Conservation (phyloP, 53 echinoderm and acorn worm species). For the Henricia sp. region DNA sequence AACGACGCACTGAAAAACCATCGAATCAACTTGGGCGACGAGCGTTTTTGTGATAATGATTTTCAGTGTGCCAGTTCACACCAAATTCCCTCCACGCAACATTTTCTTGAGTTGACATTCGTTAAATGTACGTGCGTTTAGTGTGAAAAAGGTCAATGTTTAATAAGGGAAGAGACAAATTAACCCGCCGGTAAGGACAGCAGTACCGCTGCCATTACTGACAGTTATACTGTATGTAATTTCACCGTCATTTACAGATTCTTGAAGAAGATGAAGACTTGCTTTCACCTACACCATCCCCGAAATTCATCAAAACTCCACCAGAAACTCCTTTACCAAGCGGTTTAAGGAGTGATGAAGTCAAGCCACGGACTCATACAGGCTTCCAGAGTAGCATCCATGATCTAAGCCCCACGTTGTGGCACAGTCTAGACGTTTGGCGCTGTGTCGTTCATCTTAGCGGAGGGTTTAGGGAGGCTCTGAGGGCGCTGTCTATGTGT, state of each 20-base stretch:
- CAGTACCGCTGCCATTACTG: too few species aligned
- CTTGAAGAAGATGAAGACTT: slow-evolving; percentile 55
- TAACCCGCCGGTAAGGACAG: neutral
- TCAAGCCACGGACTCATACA: slow-evolving; percentile 49
- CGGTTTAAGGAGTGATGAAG: neutral
- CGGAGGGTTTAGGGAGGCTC: slow-evolving; percentile 81
- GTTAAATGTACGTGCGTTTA: too few species aligned
- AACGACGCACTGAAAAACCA: too few species aligned
- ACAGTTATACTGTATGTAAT: too few species aligned
- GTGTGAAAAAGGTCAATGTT: neutral
- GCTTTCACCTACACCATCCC: slow-evolving; percentile 51
- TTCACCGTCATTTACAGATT: slow-evolving; percentile 32
- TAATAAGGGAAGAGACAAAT: neutral
- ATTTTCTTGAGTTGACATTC: too few species aligned
- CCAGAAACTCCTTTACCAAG: slow-evolving; percentile 15
- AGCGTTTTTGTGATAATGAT: too few species aligned
- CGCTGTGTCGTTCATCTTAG: slow-evolving; percentile 92
- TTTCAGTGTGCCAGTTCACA: too few species aligned
- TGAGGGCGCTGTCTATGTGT: slow-evolving; percentile 91
- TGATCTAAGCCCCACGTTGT: slow-evolving; percentile 93
- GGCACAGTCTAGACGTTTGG: slow-evolving; percentile 99
- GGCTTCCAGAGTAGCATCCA: slow-evolving; percentile 90
- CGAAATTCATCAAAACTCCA: slow-evolving; percentile 43
- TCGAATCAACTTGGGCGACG: too few species aligned
- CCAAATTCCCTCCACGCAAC: too few species aligned